Conservation (phyloP, 2,888 invertebrate genomes). For the Synanthedon formicaeformis region DNA sequence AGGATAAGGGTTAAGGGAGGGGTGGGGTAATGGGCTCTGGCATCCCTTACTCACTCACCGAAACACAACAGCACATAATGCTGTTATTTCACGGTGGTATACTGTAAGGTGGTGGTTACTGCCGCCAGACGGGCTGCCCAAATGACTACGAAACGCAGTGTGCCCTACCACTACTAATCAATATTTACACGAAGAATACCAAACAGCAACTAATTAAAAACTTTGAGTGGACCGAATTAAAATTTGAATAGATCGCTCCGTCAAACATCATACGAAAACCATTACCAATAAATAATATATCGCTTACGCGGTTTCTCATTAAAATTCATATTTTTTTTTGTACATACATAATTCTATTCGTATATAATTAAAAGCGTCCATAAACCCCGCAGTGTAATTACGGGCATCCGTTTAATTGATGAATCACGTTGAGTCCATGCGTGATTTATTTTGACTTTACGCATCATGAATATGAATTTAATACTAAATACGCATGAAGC, state of each 20-base stretch:
- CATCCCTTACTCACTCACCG: too few relatives aligned
- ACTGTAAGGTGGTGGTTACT: too few relatives aligned
- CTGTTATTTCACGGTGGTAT: too few relatives aligned
- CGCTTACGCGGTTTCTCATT: conserved; percentile 22
- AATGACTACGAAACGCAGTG: too few relatives aligned
- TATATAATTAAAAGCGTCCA: conserved; percentile 40
- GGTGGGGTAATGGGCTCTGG: too few relatives aligned
- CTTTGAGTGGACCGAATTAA: not conserved
- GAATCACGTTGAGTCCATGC: conserved; percentile 25
- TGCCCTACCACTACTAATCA: too few relatives aligned
- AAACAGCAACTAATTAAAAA: too few relatives aligned
- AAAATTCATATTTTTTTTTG: conserved; percentile 22
- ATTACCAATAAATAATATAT: conserved; percentile 19
- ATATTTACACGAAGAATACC: too few relatives aligned
- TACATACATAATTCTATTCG: conserved; percentile 8
- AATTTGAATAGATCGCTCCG: not conserved
- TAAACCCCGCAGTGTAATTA: conserved; percentile 38
- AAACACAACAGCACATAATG: too few relatives aligned
- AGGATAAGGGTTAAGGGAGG: too few relatives aligned
- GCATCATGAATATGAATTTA: conserved; percentile 10
- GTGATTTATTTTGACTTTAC: conserved; percentile 1
- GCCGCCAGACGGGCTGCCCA: too few relatives aligned
- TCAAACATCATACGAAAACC: not conserved
- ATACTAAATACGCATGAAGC: conserved; percentile 1
- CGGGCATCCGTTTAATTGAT: conserved; percentile 44